Conservation (phyloP, 2,888 invertebrate genomes). For the Chloroclysta siterata region DNA sequence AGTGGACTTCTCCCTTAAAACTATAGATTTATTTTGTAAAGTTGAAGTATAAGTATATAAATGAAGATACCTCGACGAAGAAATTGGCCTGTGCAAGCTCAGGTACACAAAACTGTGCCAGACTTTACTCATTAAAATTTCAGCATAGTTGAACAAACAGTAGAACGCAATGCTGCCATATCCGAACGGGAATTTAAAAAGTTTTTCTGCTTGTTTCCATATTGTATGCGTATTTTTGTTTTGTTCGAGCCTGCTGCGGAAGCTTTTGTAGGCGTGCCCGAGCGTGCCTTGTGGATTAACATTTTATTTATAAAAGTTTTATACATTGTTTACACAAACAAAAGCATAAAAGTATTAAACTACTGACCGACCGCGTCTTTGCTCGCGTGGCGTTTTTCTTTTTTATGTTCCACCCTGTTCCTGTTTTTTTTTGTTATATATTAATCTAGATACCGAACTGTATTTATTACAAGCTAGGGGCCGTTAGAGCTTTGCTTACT, state of each 20-base stretch:
- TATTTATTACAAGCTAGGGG: too few species aligned
- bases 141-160: constrained; percentile 57
- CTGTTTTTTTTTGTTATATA: too few species aligned
- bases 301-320: constrained; percentile 14
- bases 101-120: constrained; percentile 26
- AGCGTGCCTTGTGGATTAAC: constrained; percentile 5
- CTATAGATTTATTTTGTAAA: too few species aligned
- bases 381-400: too few species aligned
- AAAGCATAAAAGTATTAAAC: not conserved
- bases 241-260: constrained; percentile 38
- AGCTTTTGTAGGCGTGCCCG: constrained; percentile 25
- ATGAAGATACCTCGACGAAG: not conserved
- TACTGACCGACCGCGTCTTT: too few species aligned
- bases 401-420: too few species aligned
- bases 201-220: constrained; percentile 51
- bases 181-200: constrained; percentile 58
- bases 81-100: constrained; percentile 33
- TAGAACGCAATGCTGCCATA: constrained; percentile 51
- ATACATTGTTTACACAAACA: constrained; percentile 9
- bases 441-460: too few species aligned
- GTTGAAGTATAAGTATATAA: too few species aligned
- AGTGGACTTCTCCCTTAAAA: too few species aligned
- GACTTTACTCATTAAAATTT: constrained; percentile 63
- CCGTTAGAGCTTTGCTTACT: too few species aligned
- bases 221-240: constrained; percentile 43